A percentile compares a stretch with the other conserved stretches of the same genome.
Conservation (phyloP, 2,888 invertebrate species). For the Eurois occulta region DNA sequence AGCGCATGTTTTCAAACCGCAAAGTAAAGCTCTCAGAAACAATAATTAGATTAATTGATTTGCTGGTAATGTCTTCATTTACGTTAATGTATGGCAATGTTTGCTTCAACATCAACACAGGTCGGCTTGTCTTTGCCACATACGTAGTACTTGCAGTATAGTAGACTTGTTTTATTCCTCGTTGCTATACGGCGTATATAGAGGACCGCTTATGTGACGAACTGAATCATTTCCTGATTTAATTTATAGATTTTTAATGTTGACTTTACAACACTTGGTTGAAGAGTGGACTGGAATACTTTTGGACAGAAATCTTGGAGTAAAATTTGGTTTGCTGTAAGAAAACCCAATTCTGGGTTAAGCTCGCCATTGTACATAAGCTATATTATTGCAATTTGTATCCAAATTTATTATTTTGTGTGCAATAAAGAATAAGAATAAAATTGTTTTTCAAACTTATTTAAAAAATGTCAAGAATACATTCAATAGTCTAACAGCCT, state of each 20-base stretch:
- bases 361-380: too few relatives aligned
- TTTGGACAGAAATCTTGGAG: neutral
- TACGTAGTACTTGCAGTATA: conserved; percentile 15
- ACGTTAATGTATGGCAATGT: conserved; percentile 52
- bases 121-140: conserved; percentile 19
- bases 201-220: conserved; percentile 6
- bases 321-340: too few relatives aligned
- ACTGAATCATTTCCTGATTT: conserved; percentile 35
- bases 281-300: neutral
- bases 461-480: neutral
- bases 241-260: conserved; percentile 27
- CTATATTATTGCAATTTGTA: too few relatives aligned
- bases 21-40: conserved; percentile 45
- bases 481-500: neutral
- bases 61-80: conserved; percentile 59
- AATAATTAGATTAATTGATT: conserved; percentile 61
- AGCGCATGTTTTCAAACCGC: conserved; percentile 4
- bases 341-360: too few relatives aligned
- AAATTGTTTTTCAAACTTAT: neutral
- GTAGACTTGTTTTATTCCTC: neutral
- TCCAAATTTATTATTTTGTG: too few relatives aligned
- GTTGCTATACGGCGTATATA: conserved; percentile 26
- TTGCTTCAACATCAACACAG: conserved; percentile 38
- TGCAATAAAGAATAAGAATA: too few relatives aligned
- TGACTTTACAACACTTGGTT: neutral